These are phyloP conservation scores for Antitype chi DNA, from an alignment of 2,888 invertebrate species.

Conservation along the genomic window DNA sequence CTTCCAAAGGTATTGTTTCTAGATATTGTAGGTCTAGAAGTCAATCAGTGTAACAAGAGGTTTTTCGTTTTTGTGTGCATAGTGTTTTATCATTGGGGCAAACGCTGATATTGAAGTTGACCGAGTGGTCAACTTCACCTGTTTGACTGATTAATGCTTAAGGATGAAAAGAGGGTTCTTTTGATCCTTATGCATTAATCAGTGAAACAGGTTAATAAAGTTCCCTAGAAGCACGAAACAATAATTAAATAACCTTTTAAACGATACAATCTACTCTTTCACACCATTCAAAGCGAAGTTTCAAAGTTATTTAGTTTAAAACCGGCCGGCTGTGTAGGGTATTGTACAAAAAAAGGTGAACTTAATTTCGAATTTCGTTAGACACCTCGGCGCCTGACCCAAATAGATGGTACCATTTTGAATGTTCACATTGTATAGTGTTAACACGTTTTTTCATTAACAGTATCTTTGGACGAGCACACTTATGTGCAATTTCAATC, in stretches of 20 bases:
- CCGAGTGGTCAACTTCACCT: no score
- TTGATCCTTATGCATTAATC: not conserved
- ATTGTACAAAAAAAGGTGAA: constrained; percentile 60
- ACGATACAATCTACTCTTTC: constrained; percentile 24
- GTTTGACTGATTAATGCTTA: no score
- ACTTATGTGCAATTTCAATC: not conserved
- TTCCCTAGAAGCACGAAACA: constrained; percentile 11
- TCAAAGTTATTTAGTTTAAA: constrained; percentile 36
- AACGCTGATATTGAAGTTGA: not conserved
- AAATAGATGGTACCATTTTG: constrained; percentile 61
- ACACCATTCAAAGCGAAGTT: constrained; percentile 17
- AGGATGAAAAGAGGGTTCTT: no score
- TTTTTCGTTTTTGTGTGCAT: not conserved
- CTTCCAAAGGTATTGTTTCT: not conserved
- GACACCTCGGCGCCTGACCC: constrained; percentile 80
- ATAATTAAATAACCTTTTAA: constrained; percentile 29
- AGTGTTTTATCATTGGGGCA: not conserved
- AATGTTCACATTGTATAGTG: constrained; percentile 31
- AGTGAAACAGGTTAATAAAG: not conserved
- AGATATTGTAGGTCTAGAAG: not conserved
- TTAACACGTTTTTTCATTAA: constrained; percentile 18
- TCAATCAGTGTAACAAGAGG: no score
- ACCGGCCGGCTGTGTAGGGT: constrained; percentile 60
- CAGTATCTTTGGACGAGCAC: not conserved
- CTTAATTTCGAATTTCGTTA: constrained; percentile 68